Base-by-base conservation (phyloP, 2,888 invertebrate genomes). In the Oxyscelio sp. region DNA sequence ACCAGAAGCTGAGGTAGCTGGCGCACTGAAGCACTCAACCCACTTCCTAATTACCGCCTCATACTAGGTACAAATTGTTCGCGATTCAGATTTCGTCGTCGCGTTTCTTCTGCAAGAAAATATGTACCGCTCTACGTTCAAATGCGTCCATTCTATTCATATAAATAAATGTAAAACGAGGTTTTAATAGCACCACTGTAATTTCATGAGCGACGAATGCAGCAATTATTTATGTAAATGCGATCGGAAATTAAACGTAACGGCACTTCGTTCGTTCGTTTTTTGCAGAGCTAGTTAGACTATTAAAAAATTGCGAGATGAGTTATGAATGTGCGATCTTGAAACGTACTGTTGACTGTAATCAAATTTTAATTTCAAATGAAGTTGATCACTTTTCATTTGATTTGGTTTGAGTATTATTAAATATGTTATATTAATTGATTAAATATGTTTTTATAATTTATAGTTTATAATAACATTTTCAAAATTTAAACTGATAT, bases 181-280 rank as follows among this genome's bases (percentile, higher is more conserved):
- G 0, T 31, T 31, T 31, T 54, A 54, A 54, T 54, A 54, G 54
- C 27, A 11, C 21, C n/a, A 21, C 48, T 17, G 21, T 48, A 48
- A 48, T 48, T 21, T 21, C 19, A 48, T 21, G 19, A 48, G 21
- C 19, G 9, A 54, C 27, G 54, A 54, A 54, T 54, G 17, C 27
- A 2, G 54, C 31, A 54, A 52, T 54, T 54, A 54, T 54, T 54
- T 54, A 54, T 54, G 54, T 17, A 54, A 54, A 54, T 54, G 27
- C 54, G 31, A 54, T 54, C 8, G 54, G 54, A 54, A 54, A 54
- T 48, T 21, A 48, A 21, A 6, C 31, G 27, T 17, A 1, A 54
- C 8, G 27, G 31, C 27, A 27, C n/a, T 54, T 54, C 17, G 15
- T 54, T 54, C n/a, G 31, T 54, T n/a, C 54, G 17, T 54, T 54